Evolutionary conservation across 2,888 invertebrate species (phyloP), one percentile per base, ranked within the genome.

Genomic region (Resseliella maxima): DNA sequence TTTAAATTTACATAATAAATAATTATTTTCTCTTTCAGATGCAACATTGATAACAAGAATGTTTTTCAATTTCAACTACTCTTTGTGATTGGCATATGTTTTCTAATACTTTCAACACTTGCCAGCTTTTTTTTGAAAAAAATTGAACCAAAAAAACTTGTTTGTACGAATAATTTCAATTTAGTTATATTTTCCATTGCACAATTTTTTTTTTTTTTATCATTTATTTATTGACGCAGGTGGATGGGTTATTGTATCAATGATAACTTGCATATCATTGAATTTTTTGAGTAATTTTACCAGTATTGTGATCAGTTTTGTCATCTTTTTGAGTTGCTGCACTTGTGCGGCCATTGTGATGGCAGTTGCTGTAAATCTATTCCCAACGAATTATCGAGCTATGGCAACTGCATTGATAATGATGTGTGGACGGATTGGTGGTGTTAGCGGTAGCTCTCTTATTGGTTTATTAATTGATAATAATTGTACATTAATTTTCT

Each of bases 331-430:
- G 27, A 64, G 64, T 27, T 5, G 27, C 3, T 6, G 31, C 24
- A 12, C 27, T 5, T 24, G 27, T 27, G 31, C 27, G 3, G 27
- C 2, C 31, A 64, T 64, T 27, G 31, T 64, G 31, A 64, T 64
- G 24, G 64, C 64, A 27, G 15, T 64, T 27, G 64, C 64, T 27
- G 64, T 83, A 21, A 31, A 31, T 38, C n/a, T 83, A 38, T 83
- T n/a, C 12, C 83, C 83, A n/a, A 38, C 38, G 12, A 36, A 83
- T 87, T 89, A 38, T 31, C 91, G 90, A 88, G 91, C 90, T 54
- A 91, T 91, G 91, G 90, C 90, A 85, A 89, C 91, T 89, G 90
- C 91, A 87, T 89, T 91, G 46, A 89, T 90, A 15, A 89, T 90
- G 89, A 91, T 91, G 90, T 87, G 89, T 50, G 91, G 90, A 1